These are phyloP conservation scores for Rhynchotus rufescens DNA, from an alignment of 2,797 vertebrate species.

Conservation along the genomic window DNA sequence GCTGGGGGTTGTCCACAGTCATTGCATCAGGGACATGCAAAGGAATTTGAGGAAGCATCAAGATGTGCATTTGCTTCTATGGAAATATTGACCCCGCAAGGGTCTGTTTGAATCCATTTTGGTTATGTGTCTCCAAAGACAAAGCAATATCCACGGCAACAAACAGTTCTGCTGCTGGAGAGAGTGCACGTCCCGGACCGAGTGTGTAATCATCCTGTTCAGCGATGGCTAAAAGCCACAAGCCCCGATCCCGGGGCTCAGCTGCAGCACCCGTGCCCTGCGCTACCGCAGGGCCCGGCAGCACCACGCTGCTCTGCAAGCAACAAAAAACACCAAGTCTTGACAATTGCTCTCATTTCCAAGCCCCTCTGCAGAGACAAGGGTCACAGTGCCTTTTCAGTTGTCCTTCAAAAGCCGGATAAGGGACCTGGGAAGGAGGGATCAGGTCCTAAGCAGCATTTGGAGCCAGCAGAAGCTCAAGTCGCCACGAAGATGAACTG, in stretches of 20 bases:
- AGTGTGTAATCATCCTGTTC: neutral
- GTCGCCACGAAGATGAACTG: neutral
- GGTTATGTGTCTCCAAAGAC: slow-evolving; percentile 66
- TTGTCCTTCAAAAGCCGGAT: neutral
- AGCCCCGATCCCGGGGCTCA: neutral
- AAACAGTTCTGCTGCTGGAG: slow-evolving; percentile 52
- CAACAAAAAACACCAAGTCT: neutral
- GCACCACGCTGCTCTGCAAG: neutral
- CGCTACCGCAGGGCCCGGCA: neutral
- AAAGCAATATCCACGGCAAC: slow-evolving; percentile 78
- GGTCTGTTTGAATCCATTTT: slow-evolving; percentile 67
- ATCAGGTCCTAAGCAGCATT: accelerated
- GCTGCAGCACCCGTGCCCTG: neutral
- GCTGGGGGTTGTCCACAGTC: neutral
- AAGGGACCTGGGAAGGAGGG: neutral
- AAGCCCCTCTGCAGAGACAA: neutral
- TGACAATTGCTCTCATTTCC: neutral
- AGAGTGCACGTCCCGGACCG: slow-evolving; percentile 19
- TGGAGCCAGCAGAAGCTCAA: neutral
- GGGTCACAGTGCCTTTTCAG: accelerated
- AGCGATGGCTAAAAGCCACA: slow-evolving; percentile 35
- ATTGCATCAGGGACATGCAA: neutral
- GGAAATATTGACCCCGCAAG: slow-evolving; percentile 73
- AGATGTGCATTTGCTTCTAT: slow-evolving; percentile 2
- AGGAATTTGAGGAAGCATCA: slow-evolving; percentile 16